Percentiles rank a stretch among this genome's conserved stretches.
phyloP scores from a whole-genome alignment of 2,113 vertebrate genomes.

The Triplophysa dalaica region DNA sequence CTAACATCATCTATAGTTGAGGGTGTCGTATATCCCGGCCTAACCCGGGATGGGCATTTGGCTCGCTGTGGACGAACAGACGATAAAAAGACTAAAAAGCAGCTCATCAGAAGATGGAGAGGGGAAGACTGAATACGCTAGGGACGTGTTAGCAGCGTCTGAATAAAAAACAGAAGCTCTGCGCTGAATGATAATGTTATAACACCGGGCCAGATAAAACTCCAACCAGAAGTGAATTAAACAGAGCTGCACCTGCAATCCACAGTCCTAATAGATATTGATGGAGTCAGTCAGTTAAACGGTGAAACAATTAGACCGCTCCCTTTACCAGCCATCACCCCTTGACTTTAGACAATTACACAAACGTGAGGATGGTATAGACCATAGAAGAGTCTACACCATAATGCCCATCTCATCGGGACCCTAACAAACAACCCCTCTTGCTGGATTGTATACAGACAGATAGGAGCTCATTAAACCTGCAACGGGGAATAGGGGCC shows the following conservation, averaged over 20 bases:
- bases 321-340: conserved; percentile 23
- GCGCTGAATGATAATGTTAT: conserved; percentile 39
- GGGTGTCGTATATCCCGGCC: background rate
- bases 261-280: conserved; percentile 55
- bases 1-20: conserved; percentile 5
- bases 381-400: conserved; percentile 36
- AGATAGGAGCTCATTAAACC: conserved; percentile 41
- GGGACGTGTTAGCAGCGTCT: background rate
- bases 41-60: background rate
- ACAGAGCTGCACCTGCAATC: conserved; percentile 51
- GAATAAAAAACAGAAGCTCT: conserved; percentile 11
- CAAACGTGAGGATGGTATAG: background rate
- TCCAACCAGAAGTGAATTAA: conserved; percentile 43
- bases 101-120: background rate
- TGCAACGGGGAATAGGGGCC: conserved; percentile 19
- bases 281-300: conserved; percentile 56
- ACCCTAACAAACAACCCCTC: conserved; percentile 30
- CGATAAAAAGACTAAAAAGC: background rate
- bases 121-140: background rate
- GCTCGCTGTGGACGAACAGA: background rate
- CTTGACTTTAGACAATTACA: conserved; percentile 49
- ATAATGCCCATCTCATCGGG: background rate
- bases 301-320: conserved; percentile 52
- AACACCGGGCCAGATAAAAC: conserved; percentile 36
- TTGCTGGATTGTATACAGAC: conserved; percentile 41